phyloP scores from a whole-genome alignment of 1,140 invertebrate genomes.

The Matsumurasca onukii region DNA sequence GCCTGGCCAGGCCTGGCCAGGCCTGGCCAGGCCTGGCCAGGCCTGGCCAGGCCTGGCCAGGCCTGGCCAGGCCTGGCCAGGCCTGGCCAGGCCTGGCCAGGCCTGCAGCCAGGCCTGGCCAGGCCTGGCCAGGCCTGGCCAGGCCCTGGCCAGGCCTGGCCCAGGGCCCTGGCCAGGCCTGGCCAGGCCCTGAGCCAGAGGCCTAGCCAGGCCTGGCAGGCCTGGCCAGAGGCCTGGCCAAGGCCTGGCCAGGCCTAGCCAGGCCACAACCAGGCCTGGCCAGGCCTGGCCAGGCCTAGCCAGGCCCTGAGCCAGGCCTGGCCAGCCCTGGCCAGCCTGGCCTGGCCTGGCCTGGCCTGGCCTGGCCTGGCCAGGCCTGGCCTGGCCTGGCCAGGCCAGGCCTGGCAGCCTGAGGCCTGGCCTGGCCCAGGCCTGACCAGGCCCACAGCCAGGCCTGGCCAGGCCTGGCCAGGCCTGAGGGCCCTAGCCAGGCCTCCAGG shows the following conservation, averaged over 20 bases:
- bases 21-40: conserved; percentile 24
- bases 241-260: neutral
- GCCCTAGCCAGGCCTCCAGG: neutral
- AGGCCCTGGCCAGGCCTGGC: too few relatives aligned
- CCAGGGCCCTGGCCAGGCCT: neutral
- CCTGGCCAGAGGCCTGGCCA: too few relatives aligned
- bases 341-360: too few relatives aligned
- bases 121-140: too few relatives aligned
- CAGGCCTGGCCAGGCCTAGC: conserved; percentile 4
- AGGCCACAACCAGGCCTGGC: neutral
- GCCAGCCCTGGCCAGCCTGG: neutral
- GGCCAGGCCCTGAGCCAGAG: neutral
- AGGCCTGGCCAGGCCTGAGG: conserved; percentile 25
- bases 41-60: conserved; percentile 26
- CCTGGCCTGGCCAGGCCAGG: conserved; percentile 20
- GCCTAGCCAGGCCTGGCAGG: neutral
- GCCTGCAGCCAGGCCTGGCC: neutral
- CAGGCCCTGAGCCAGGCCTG: neutral
- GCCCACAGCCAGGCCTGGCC: neutral
- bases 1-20: conserved; percentile 17
- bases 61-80: neutral
- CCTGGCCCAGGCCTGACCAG: conserved; percentile 11
- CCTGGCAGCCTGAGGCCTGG: conserved; percentile 13
- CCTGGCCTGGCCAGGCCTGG: conserved; percentile 1
- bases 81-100: neutral